These are phyloP conservation scores for Cephalopholis sonnerati DNA, from an alignment of 2,113 vertebrate species.

Conservation along the genomic window DNA sequence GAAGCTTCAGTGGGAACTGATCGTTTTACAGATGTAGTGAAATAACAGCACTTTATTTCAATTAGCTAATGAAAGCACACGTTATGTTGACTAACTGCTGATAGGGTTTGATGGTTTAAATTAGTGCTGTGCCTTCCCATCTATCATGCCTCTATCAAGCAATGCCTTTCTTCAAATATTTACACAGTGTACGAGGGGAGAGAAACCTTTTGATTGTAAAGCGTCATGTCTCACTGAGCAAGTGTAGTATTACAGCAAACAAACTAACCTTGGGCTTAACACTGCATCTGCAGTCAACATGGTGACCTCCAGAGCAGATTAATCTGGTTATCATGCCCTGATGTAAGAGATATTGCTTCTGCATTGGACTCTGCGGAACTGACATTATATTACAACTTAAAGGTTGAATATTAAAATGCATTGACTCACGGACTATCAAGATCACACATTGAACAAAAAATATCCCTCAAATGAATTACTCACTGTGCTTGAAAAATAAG, in stretches of 20 bases:
- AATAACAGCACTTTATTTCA: neutral
- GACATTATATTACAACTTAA: neutral
- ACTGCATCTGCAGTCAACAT: neutral
- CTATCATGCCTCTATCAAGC: neutral
- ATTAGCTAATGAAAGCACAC: neutral
- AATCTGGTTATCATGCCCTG: neutral
- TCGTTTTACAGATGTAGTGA: neutral
- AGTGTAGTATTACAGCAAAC: neutral
- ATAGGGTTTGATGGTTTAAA: neutral
- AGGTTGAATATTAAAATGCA: neutral
- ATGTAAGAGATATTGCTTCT: neutral
- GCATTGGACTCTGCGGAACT: neutral
- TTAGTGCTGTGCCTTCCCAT: neutral
- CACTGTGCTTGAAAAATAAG: no score
- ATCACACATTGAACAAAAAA: no score
- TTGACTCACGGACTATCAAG: neutral
- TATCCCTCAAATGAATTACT: no score
- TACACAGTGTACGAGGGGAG: neutral
- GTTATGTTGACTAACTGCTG: neutral
- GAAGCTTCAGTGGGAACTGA: neutral
- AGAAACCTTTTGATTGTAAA: neutral
- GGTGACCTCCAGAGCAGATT: neutral
- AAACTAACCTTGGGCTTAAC: neutral
- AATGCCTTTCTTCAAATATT: neutral
- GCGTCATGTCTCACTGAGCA: neutral